Base-by-base conservation (phyloP, 2,113 vertebrate species). In the Actinemys pallida region DNA sequence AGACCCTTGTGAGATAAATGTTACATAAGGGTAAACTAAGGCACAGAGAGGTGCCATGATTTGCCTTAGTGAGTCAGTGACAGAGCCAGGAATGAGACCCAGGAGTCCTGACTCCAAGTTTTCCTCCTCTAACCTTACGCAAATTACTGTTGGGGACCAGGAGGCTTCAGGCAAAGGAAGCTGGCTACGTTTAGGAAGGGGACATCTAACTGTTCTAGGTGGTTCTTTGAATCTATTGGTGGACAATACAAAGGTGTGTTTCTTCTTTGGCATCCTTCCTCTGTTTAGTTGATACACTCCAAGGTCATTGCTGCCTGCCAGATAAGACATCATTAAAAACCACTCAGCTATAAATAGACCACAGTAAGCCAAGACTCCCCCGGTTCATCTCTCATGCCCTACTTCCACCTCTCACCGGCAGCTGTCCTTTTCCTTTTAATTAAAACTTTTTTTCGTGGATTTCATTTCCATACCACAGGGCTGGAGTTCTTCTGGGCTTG, bases 391-490 rank as follows among this genome's bases (percentile, higher is more conserved):
- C 84, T 78, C 69, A 87, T 95, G 88, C 39, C 76, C 90, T 92
- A 81, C 80, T 97, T 96, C 72, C 45, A 69, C 87, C 88, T 95
- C 72, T 79, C 92, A 80, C 82, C 49, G 81, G 87, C 59, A 87
- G 42, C 83, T 69, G 45, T 59, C 95, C 89, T 93, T 90, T 87
- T 89, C 25, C 62, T 95, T 92, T 92, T 93, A 93, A 95, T 97
- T 93, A 92, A 82, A 92, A 85, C 59, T 52, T 45, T 39, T 8
- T 5, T 52, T 6, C 17, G 7, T 72, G 14, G 12, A n/a, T 95
- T 95, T 96, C 0, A 50, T 90, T 90, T 92, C 57, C 69, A 50
- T 83, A 78, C 57, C 35, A 81, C 27, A 76, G 56, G 11, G 22
- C 31, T 93, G 62, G 39, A 17, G 56, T 95, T 93, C n/a, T 91